Conservation (phyloP, 2,113 vertebrate genomes). For the Trematocara unimaculatum region DNA sequence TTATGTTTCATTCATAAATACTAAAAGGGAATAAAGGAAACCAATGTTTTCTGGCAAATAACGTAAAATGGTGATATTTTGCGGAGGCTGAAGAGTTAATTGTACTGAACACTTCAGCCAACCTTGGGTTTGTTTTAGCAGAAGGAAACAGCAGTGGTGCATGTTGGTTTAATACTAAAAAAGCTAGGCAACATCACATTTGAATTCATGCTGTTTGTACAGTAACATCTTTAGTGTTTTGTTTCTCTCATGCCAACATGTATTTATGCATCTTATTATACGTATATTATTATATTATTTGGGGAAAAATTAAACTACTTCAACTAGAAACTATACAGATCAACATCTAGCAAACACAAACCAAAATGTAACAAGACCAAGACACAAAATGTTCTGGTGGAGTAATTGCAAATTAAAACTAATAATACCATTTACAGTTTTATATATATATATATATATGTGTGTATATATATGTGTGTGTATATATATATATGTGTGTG, state of each 20-base stretch:
- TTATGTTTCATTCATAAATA: background rate
- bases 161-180: background rate
- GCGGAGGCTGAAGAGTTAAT: background rate
- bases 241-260: background rate
- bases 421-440: too few species aligned
- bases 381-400: background rate
- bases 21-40: background rate
- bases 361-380: background rate
- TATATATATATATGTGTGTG: too few species aligned
- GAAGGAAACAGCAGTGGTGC: background rate
- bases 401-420: background rate
- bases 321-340: background rate
- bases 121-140: background rate
- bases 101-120: background rate
- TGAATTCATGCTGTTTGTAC: background rate
- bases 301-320: background rate
- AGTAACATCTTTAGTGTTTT: background rate
- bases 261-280: background rate
- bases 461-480: too few species aligned
- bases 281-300: background rate
- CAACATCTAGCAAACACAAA: background rate
- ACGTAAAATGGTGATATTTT: background rate
- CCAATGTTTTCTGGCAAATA: background rate
- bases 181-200: background rate
- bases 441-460: rapidly evolving